phyloP scores from a whole-genome alignment of 1,140 invertebrate genomes.

The Holotrichia oblita region DNA sequence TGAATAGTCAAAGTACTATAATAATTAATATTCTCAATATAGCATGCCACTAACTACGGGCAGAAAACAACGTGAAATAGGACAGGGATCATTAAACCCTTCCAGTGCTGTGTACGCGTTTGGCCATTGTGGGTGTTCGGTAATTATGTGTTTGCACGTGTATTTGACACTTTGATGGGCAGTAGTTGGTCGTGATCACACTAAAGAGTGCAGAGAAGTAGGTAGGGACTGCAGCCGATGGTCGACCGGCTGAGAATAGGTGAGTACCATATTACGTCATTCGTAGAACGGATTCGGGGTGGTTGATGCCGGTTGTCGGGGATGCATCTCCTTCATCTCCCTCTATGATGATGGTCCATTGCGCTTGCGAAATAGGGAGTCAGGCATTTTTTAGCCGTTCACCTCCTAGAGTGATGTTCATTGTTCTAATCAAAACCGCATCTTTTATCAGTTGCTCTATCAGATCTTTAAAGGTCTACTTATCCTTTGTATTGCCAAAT shows the following conservation, averaged over 20 bases:
- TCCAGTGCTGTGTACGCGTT: constrained; percentile 41
- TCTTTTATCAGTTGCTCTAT: neutral
- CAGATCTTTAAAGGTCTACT: neutral
- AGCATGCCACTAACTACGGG: neutral
- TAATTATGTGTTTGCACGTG: constrained; percentile 35
- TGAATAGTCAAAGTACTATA: neutral
- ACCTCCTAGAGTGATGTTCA: neutral
- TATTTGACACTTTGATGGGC: constrained; percentile 19
- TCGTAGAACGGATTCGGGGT: neutral
- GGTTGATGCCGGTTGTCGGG: neutral
- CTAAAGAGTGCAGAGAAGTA: neutral
- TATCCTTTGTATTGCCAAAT: neutral
- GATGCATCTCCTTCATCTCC: constrained; percentile 21
- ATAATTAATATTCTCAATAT: constrained; percentile 25
- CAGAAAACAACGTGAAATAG: neutral
- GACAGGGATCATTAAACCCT: constrained; percentile 28
- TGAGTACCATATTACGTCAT: constrained; percentile 28
- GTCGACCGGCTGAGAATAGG: constrained; percentile 1
- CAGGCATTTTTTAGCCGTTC: neutral
- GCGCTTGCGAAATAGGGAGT: constrained; percentile 27
- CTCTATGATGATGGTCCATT: constrained; percentile 24
- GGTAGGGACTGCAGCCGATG: constrained; percentile 2
- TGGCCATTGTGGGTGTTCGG: constrained; percentile 41
- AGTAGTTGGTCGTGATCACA: neutral
- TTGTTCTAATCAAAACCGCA: neutral